Evolutionary conservation across 2,113 vertebrate species (phyloP).

Genomic region (Hippocampus mohnikei): DNA sequence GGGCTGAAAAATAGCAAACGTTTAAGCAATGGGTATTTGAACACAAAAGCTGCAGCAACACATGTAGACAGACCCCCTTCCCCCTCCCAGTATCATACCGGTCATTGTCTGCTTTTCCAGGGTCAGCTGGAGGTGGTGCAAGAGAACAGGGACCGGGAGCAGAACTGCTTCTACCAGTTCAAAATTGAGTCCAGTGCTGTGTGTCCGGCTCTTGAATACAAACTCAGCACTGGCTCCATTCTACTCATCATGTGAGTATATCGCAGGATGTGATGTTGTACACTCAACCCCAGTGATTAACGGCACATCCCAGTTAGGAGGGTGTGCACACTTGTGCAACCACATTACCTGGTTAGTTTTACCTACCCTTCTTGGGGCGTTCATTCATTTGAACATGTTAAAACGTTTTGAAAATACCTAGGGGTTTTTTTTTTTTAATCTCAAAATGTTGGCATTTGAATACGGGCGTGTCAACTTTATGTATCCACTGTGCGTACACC

Average conservation of each 20-base stretch:
- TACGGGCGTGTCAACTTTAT: neutral
- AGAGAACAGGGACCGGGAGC: constrained; percentile 76
- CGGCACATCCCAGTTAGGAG: neutral
- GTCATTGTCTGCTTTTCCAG: constrained; percentile 55
- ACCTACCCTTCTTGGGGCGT: neutral
- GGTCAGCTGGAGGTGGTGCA: constrained; percentile 69
- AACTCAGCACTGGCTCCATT: constrained; percentile 85
- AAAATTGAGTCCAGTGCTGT: constrained; percentile 84
- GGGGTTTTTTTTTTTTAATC: too few species aligned
- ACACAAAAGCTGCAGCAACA: too few species aligned
- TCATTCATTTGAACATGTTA: too few species aligned
- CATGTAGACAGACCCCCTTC: too few species aligned
- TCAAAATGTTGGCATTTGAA: neutral
- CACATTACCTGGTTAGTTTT: neutral
- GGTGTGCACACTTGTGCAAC: neutral
- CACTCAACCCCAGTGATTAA: neutral
- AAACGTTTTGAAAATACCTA: too few species aligned
- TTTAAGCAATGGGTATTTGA: too few species aligned
- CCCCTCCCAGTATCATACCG: too few species aligned
- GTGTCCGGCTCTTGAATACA: constrained; percentile 75
- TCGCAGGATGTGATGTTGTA: neutral
- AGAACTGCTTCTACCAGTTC: constrained; percentile 90
- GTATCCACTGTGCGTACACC: neutral
- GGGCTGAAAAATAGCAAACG: too few species aligned
- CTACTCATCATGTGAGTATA: constrained; percentile 87